phyloP scores from a whole-genome alignment of 2,888 invertebrate species.

The Conus canariensis region DNA sequence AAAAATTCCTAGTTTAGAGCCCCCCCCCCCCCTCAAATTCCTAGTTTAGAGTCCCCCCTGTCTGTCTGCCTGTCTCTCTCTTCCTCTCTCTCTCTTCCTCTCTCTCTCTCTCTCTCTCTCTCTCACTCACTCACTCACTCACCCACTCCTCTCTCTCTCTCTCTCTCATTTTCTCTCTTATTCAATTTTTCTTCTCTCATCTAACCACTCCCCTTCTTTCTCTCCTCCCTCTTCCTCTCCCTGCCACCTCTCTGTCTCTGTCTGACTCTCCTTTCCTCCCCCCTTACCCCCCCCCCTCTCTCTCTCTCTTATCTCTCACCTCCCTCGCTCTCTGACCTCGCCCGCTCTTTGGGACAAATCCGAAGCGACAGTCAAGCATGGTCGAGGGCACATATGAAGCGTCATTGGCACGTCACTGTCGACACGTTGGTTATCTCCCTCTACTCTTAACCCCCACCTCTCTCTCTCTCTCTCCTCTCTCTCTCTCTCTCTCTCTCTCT shows the following conservation, averaged over 20 bases:
- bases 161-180: neutral
- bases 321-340: neutral
- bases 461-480: neutral
- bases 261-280: neutral
- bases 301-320: neutral
- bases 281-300: neutral
- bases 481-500: neutral
- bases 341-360: too few species aligned
- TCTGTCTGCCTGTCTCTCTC: too few species aligned
- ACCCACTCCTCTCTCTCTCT: neutral
- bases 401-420: too few species aligned
- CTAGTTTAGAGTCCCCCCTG: too few species aligned
- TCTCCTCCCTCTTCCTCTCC: too few species aligned
- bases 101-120: neutral
- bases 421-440: too few species aligned
- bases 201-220: neutral
- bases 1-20: too few species aligned
- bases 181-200: neutral
- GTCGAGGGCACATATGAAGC: too few species aligned
- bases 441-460: neutral
- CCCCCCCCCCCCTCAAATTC: too few species aligned
- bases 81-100: too few species aligned
- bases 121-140: neutral
- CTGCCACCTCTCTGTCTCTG: neutral
- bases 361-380: too few species aligned